Evolutionary conservation across 2,888 invertebrate genomes (phyloP).

Genomic region (Gymnoscelis rufifasciata): DNA sequence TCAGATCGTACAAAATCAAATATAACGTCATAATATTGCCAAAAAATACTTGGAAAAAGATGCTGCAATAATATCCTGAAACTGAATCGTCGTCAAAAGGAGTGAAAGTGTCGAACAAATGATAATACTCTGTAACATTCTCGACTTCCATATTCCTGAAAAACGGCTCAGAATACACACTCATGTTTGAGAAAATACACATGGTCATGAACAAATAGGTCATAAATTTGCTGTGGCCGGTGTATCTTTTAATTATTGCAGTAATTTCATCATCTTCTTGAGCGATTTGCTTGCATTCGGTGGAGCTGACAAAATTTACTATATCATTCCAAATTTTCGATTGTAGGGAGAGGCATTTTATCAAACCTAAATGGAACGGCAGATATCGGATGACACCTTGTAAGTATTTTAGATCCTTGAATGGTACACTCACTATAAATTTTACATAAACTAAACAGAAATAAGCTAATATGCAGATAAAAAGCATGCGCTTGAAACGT

Average conservation of each 20-base stretch:
- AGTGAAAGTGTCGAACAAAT: constrained; percentile 52
- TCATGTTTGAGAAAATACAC: constrained; percentile 40
- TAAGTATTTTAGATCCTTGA: constrained; percentile 36
- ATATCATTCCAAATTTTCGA: constrained; percentile 45
- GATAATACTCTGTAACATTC: constrained; percentile 46
- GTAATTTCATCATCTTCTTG: constrained; percentile 29
- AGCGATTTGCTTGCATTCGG: constrained; percentile 40
- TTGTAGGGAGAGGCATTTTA: constrained; percentile 47
- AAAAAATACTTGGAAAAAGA: constrained; percentile 48
- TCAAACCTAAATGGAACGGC: constrained; percentile 55
- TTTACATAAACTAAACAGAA: constrained; percentile 53
- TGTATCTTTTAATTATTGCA: constrained; percentile 39
- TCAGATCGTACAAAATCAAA: constrained; percentile 53
- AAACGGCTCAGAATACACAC: constrained; percentile 52
- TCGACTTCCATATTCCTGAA: constrained; percentile 41
- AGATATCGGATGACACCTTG: constrained; percentile 48
- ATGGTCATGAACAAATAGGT: background rate
- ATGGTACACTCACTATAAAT: constrained; percentile 39
- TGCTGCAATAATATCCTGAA: constrained; percentile 50
- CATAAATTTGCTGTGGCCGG: constrained; percentile 17
- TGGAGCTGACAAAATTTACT: constrained; percentile 43
- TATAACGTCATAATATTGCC: constrained; percentile 47
- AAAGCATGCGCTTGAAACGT: constrained; percentile 39
- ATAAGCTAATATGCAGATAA: constrained; percentile 40
- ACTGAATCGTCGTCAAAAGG: constrained; percentile 44